Evolutionary conservation across 2,797 vertebrate genomes (phyloP), one percentile per base, ranked within the genome.

Genomic region (Ceyx erithaca): DNA sequence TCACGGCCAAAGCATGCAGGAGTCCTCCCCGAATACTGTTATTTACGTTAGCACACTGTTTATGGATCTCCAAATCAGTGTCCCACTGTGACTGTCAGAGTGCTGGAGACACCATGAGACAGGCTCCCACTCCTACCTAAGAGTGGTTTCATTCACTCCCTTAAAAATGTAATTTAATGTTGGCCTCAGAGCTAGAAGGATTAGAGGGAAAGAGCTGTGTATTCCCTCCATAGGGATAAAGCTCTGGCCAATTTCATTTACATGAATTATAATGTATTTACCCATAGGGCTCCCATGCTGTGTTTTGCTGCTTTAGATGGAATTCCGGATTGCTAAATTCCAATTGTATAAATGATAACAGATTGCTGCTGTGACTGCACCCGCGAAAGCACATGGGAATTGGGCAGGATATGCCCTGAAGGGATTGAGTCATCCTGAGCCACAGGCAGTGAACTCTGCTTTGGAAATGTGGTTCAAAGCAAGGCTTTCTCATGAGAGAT

Each of bases 271-370:
- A 92, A 87, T 83, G 37, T 82, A 66, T 93, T 94, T 95, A 87
- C 87, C 93, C 92, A 76, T 59, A 87, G 85, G 94, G 89, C 72
- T 92, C 69, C 41, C 91, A 91, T 75, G 83, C 93, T 22, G 51
- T 80, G 76, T 92, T 93, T 72, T 89, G 79, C 87, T 93, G 87
- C 89, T 94, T 92, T 78, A 96, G 94, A 94, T 95, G 89, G 76
- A 93, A 95, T 92, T 94, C 79, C 85, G 93, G 93, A 95, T 94
- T 89, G 87, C 91, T 85, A 33, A 72, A 94, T 93, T 95, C 87
- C 92, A 92, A 3, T 35, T 94, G 87, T 83, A 87, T 95, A 94
- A 96, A 91, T 54, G 79, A 87, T 94, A 95, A 89, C 93, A 95
- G 93, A 94, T 94, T 96, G 79, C 69, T 93, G 85, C 79, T 87